Conservation (phyloP, 2,797 vertebrate genomes). For the Schizothorax lantsangensis region DNA sequence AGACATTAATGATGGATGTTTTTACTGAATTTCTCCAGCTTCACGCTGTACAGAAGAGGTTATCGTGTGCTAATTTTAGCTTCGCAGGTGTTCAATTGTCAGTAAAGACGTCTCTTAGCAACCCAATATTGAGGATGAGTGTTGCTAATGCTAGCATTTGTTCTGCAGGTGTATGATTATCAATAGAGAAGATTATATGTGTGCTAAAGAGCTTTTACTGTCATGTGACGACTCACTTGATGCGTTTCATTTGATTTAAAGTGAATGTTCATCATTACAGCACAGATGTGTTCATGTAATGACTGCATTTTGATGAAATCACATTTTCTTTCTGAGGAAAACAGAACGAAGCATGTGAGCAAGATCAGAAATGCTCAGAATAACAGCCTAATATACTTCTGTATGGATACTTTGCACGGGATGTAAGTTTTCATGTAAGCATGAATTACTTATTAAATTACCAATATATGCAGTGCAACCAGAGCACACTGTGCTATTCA, state of each 20-base stretch:
- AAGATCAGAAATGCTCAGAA: not conserved
- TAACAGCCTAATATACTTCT: not conserved
- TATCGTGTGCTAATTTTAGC: not conserved
- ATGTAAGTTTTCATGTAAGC: not conserved
- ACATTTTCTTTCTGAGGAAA: not conserved
- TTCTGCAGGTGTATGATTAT: slow-evolving; percentile 12
- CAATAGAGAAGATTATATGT: not conserved
- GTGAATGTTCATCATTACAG: not conserved
- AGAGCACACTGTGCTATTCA: not conserved
- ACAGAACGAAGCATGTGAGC: not conserved
- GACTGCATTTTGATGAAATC: not conserved
- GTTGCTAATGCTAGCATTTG: not conserved
- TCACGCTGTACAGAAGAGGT: not conserved
- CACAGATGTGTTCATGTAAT: not conserved
- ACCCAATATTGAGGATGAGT: not conserved
- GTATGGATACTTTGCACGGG: too few species aligned
- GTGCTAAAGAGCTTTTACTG: not conserved
- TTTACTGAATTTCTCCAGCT: not conserved
- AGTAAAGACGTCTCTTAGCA: not conserved
- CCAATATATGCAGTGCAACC: not conserved
- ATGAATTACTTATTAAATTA: not conserved
- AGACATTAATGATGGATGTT: not conserved
- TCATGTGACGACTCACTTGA: not conserved
- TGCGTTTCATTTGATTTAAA: not conserved
- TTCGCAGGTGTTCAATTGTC: slow-evolving; percentile 2